Evolutionary conservation across 1,140 invertebrate genomes (phyloP).

Genomic region (Phthorimaea operculella): DNA sequence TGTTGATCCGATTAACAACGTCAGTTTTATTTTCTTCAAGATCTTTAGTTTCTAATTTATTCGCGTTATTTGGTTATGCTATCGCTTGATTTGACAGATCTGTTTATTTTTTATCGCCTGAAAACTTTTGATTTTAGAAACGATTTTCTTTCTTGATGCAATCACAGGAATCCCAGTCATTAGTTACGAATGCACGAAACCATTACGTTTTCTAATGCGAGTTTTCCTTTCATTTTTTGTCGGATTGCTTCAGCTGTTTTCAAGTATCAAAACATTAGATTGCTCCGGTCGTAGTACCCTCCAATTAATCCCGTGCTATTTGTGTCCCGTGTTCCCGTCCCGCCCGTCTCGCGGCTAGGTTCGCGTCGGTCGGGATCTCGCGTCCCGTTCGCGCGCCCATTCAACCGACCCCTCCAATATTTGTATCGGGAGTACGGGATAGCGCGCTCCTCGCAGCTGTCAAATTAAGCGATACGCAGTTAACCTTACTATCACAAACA

Average conservation of each 20-base stretch:
- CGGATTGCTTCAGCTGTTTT: not conserved
- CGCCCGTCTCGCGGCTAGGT: slow-evolving; percentile 38
- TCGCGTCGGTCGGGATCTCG: slow-evolving; percentile 25
- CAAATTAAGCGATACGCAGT: slow-evolving; percentile 50
- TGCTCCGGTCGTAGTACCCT: slow-evolving; percentile 38
- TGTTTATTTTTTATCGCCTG: slow-evolving; percentile 10
- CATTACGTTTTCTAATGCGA: slow-evolving; percentile 6
- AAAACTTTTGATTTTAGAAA: slow-evolving; percentile 2
- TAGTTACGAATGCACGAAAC: slow-evolving; percentile 3
- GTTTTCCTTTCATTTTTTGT: slow-evolving; percentile 1
- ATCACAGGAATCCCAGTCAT: slow-evolving; percentile 7
- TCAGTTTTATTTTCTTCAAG: slow-evolving; percentile 45
- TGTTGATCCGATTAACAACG: slow-evolving; percentile 67
- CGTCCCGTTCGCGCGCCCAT: slow-evolving; percentile 46
- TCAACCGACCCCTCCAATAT: slow-evolving; percentile 44
- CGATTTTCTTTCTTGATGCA: not conserved
- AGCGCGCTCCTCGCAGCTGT: slow-evolving; percentile 54
- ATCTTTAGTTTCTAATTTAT: not conserved
- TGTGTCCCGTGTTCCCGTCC: slow-evolving; percentile 41
- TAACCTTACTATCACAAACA: slow-evolving; percentile 15
- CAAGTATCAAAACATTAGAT: slow-evolving; percentile 26
- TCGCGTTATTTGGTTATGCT: slow-evolving; percentile 19
- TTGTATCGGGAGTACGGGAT: slow-evolving; percentile 59
- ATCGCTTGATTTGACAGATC: slow-evolving; percentile 36
- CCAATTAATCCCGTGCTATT: slow-evolving; percentile 55